Conservation (phyloP, 2,113 vertebrate genomes). For the Oxyruncus cristatus region DNA sequence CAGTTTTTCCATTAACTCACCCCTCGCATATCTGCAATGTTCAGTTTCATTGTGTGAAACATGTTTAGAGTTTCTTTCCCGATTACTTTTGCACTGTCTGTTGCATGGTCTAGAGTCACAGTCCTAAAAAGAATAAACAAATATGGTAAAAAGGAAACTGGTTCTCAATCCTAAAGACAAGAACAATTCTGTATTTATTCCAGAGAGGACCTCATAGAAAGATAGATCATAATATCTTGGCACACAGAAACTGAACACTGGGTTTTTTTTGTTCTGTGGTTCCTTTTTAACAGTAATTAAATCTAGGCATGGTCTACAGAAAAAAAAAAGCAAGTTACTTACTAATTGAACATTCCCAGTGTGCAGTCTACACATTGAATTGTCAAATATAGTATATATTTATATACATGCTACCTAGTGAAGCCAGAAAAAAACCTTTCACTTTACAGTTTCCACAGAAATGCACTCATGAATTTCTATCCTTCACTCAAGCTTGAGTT, state of each 20-base stretch:
- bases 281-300: background rate
- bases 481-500: background rate
- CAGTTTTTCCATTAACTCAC: constrained; percentile 68
- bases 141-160: background rate
- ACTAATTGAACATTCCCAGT: background rate
- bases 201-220: background rate
- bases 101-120: constrained; percentile 88
- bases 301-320: background rate
- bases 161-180: background rate
- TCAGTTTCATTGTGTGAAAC: constrained; percentile 91
- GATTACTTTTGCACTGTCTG: constrained; percentile 88
- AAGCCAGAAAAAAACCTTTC: background rate
- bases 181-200: background rate
- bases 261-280: background rate
- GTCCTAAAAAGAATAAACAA: constrained; percentile 75
- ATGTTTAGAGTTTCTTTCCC: constrained; percentile 87
- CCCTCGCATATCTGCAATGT: constrained; percentile 91
- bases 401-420: background rate
- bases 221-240: background rate
- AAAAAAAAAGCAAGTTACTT: background rate
- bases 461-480: background rate
- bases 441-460: background rate
- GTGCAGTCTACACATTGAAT: background rate
- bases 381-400: background rate
- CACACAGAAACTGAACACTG: background rate